Evolutionary conservation across 2,888 invertebrate genomes (phyloP).

Genomic region (Perdita meconis): DNA sequence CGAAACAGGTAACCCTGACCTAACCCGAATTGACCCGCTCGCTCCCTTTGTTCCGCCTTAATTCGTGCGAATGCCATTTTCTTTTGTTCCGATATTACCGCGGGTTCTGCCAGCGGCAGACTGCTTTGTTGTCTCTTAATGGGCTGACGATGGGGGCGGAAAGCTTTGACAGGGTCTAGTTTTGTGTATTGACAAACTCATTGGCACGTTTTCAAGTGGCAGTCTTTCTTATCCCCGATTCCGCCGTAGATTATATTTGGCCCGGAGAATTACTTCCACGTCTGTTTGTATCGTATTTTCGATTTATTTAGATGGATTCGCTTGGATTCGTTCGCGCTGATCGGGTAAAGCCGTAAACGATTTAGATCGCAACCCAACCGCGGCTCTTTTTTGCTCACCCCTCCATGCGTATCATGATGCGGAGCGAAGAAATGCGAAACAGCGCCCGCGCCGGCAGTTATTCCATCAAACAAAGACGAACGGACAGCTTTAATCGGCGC

Average conservation of each 20-base stretch:
- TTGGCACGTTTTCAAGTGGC: constrained; percentile 1
- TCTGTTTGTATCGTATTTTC: neutral
- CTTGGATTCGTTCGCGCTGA: neutral
- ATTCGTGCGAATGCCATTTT: neutral
- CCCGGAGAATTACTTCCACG: neutral
- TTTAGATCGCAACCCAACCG: neutral
- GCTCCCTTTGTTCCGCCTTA: neutral
- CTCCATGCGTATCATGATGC: neutral
- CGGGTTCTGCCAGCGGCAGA: neutral
- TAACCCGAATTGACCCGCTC: neutral
- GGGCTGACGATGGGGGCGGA: neutral
- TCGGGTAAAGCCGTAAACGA: neutral
- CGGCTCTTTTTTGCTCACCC: neutral
- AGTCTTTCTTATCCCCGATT: neutral
- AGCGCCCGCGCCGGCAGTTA: neutral
- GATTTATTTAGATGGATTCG: too few relatives aligned
- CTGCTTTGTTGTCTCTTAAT: neutral
- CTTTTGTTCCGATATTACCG: neutral
- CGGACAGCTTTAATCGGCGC: constrained; percentile 18
- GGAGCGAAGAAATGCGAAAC: neutral
- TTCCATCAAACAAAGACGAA: constrained; percentile 10
- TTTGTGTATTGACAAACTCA: constrained; percentile 2
- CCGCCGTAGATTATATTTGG: neutral
- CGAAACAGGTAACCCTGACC: constrained; percentile 13
- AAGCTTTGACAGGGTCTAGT: neutral